Evolutionary conservation across 2,888 invertebrate species (phyloP).

Genomic region (Drosophila neotestacea): DNA sequence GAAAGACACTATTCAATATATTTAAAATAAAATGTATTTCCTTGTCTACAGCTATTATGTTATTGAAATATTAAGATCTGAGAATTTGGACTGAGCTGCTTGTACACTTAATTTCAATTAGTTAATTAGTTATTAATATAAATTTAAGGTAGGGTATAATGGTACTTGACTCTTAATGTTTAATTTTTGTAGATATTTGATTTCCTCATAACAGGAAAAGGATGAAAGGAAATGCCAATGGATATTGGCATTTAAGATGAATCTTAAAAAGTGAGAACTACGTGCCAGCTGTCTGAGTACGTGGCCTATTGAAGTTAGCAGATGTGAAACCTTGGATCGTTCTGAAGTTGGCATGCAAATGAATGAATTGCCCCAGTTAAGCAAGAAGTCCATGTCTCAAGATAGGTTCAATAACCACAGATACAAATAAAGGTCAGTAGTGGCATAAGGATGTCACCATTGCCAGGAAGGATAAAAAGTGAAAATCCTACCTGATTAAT

Average conservation of each 20-base stretch:
- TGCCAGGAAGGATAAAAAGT: not conserved
- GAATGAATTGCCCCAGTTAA: constrained; percentile 43
- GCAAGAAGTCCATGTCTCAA: not conserved
- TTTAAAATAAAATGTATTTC: too few species aligned
- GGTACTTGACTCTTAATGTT: too few species aligned
- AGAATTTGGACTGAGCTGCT: too few species aligned
- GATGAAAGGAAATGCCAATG: not conserved
- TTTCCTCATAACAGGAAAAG: not conserved
- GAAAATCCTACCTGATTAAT: constrained; percentile 21
- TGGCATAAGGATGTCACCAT: not conserved
- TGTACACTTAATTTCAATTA: too few species aligned
- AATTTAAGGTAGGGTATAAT: too few species aligned
- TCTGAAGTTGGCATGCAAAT: constrained; percentile 42
- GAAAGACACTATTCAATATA: too few species aligned
- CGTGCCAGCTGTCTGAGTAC: constrained; percentile 11
- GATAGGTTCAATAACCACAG: constrained; percentile 31
- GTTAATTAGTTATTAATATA: too few species aligned
- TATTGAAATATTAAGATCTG: too few species aligned
- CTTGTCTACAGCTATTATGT: too few species aligned
- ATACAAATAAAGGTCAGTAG: constrained; percentile 27
- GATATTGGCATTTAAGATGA: not conserved
- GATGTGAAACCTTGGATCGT: constrained; percentile 18
- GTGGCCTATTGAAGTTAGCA: constrained; percentile 3
- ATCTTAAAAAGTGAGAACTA: not conserved
- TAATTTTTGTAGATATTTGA: too few species aligned